These are phyloP conservation scores for Phocides pigmalion DNA, from an alignment of 1,140 invertebrate genomes.

Conservation along the genomic window DNA sequence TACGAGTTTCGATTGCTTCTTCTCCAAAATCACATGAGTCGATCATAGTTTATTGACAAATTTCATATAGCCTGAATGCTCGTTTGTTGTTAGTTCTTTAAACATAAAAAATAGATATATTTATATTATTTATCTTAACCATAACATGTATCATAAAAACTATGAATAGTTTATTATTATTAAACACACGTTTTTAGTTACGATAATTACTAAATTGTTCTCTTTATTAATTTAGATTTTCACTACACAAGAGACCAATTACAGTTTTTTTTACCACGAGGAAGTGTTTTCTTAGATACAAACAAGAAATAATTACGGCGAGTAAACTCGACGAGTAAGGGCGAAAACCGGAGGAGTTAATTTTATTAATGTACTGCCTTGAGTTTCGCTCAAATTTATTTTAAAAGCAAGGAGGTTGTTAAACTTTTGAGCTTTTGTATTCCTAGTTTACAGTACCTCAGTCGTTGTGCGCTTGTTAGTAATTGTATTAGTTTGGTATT, in stretches of 20 bases:
- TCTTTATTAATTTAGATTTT: background rate
- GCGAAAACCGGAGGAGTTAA: constrained; percentile 18
- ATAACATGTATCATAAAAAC: too few relatives aligned
- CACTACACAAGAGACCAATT: background rate
- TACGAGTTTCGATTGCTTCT: too few relatives aligned
- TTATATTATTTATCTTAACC: too few relatives aligned
- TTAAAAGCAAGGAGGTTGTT: constrained; percentile 18
- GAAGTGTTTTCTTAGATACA: constrained; percentile 6
- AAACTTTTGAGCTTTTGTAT: constrained; percentile 24
- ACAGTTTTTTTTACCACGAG: background rate
- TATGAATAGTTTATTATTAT: too few relatives aligned
- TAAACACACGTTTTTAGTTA: too few relatives aligned
- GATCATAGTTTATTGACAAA: too few relatives aligned
- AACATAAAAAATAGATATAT: too few relatives aligned
- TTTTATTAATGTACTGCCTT: constrained; percentile 22
- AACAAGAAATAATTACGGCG: constrained; percentile 14
- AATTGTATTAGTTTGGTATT: constrained; percentile 12
- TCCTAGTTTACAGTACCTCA: constrained; percentile 8
- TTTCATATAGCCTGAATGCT: too few relatives aligned
- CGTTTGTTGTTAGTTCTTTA: too few relatives aligned
- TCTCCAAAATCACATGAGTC: too few relatives aligned
- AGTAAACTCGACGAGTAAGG: constrained; percentile 9
- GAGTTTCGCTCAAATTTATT: constrained; percentile 20
- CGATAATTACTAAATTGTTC: too few relatives aligned
- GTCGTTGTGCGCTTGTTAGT: constrained; percentile 8